Base-by-base conservation (phyloP, 2,888 invertebrate genomes). In the Acleris emargana region DNA sequence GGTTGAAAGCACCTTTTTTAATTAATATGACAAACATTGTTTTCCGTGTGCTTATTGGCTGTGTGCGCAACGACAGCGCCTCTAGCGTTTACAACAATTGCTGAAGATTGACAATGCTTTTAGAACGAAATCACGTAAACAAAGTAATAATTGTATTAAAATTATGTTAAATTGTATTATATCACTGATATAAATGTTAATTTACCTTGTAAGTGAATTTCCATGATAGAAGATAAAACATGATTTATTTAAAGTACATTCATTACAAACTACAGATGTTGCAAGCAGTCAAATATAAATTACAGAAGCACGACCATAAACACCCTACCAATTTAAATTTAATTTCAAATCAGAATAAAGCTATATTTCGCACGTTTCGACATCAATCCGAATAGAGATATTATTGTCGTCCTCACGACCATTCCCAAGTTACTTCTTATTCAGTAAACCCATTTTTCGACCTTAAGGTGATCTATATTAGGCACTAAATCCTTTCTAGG, bases 371-470 rank as follows among this genome's bases (percentile, higher is more conserved):
- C 53, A 71, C 73, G 69, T 69, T 67, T 74, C 68, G 25, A 69
- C 76, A 75, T 76, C 68, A 73, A 73, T 79, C 75, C 72, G 73
- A 73, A 74, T 54, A 42, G 74, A 78, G 75, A 78, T 73, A 74
- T 71, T 57, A 52, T 68, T 72, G 69, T 75, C 13, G 38, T 22
- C 16, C 38, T 42, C 42, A 54, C 54, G 20, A 16, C 22, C 16
- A 16, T 42, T 18, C 32, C 53, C 18, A 53, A 38, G 38, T 16
- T n/a, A 16, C 11, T 18, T 2, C 20, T 6, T 20, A 7, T 13
- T 16, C 20, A n/a, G 20, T 11, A 22, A 16, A 18, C 7, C 5
- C 32, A 6, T 54, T 22, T 20, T 54, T 9, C 3, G 20, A 42
- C 22, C 25, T 42, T 42, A 54, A 20, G 0, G 4, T 16, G 6